Evolutionary conservation across 2,888 invertebrate species (phyloP), one percentile per base, ranked within the genome.

Genomic region (Microctonus hyperodae): DNA sequence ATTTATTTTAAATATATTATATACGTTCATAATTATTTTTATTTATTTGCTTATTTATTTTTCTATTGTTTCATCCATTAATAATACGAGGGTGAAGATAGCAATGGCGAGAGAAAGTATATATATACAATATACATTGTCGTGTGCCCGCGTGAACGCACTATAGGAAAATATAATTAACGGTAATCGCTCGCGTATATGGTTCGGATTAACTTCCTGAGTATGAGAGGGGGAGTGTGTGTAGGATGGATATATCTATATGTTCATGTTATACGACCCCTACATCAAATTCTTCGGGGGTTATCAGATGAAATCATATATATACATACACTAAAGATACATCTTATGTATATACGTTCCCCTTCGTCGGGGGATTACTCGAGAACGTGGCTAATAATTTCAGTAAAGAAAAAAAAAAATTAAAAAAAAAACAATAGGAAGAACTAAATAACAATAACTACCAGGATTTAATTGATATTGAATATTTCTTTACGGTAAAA

Each of bases 141-240:
- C 64, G 71, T 72, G 74, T 72, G 67, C 69, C 68, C 73, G 71
- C 68, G 64, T 64, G 61, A 71, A 71, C 69, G 66, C 76, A 73
- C 75, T 73, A n/a, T n/a, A 73, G 75, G 81, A 83, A 83, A 83
- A 83, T 83, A 83, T 82, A 83, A 83, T 83, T 83, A 83, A 83
- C 83, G 81, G 79, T 83, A 83, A 83, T 83, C 82, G 81, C 77
- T 78, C 78, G 80, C 81, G 79, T 83, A 83, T 82, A 81, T 80
- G 81, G 79, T 78, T 76, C 76, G 82, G 83, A 82, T 83, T 72
- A 70, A 73, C 72, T 72, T 68, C 44, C 63, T 50, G 67, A 44
- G 50, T 10, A 57, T 7, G 20, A 22, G 5, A 51, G 59, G 64
- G 35, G 56, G 64, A 65, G 25, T 51, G 51, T 59, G 35, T 44